phyloP scores from a whole-genome alignment of 2,888 invertebrate species.

The Lasius platythorax region DNA sequence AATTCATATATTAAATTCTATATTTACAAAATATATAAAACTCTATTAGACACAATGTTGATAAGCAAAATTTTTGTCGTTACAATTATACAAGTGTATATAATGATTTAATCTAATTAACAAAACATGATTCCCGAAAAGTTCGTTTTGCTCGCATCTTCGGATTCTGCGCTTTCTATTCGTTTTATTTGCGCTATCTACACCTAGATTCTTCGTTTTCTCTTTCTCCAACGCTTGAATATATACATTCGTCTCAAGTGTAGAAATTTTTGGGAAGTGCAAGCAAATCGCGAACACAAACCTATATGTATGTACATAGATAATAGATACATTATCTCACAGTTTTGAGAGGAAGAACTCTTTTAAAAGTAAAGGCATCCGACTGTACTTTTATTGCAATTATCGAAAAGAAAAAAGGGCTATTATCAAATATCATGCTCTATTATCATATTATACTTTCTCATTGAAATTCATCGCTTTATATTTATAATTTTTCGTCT shows the following conservation, averaged over 20 bases:
- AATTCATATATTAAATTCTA: conserved; percentile 44
- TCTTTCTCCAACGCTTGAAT: no score
- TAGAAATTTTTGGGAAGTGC: not conserved
- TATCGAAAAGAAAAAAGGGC: conserved; percentile 1
- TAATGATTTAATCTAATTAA: not conserved
- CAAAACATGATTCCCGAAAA: not conserved
- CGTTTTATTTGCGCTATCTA: no score
- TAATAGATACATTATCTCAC: no score
- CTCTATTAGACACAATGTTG: not conserved
- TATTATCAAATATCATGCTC: not conserved
- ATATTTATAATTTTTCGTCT: not conserved
- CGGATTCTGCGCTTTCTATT: no score
- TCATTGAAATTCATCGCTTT: conserved; percentile 1
- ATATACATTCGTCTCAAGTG: no score
- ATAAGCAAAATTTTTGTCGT: not conserved
- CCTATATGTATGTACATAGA: not conserved
- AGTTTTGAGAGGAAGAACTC: no score
- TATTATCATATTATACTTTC: not conserved
- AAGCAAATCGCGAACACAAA: not conserved
- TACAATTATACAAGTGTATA: not conserved
- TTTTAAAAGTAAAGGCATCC: not conserved
- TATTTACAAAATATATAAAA: conserved; percentile 18
- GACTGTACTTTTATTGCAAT: not conserved
- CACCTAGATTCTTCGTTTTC: no score
- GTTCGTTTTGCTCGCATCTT: not conserved